Evolutionary conservation across 1,140 invertebrate genomes (phyloP), one percentile per base, ranked within the genome.

Genomic region (Pantala flavescens): DNA sequence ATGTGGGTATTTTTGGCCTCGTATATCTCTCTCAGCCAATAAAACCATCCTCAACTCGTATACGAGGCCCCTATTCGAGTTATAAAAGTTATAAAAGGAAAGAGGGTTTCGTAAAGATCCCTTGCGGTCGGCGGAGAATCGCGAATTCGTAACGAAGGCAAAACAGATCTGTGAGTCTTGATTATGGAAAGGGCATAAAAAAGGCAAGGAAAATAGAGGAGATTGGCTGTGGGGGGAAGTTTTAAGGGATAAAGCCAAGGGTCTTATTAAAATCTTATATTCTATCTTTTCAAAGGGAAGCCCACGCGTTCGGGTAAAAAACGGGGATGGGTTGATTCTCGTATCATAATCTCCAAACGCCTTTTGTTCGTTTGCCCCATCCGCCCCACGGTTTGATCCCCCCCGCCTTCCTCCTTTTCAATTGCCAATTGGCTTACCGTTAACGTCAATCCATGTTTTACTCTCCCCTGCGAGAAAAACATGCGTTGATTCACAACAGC

Each of bases 211-310:
- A 19, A 63, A 63, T 3, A 63, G 49, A 21, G 49, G 49, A 63
- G 49, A 21, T 3, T 63, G 49, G n/a, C 28, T 36, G 5, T 12
- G 49, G 49, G 49, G 16, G 49, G 49, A 21, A 63, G 49, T 19
- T 63, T 63, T 21, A 63, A 16, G 49, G 49, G 49, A 21, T 63
- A 63, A 63, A 16, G 49, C 16, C 49, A 19, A 19, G 49, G 49
- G n/a, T 63, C 49, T 63, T 63, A 63, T 63, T 63, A 63, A 63
- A 63, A 63, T 63, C 49, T 63, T 63, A 63, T 63, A 63, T 21
- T 63, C n/a, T 63, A 63, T 63, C 49, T 63, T 63, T 63, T 63
- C 49, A 21, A 63, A 21, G 49, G 49, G 49, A 63, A 63, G 12
- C 49, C n/a, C 49, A 21, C 14, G 49, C 49, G n/a, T 5, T 63